Base-by-base conservation (phyloP, 1,140 invertebrate genomes). In the Halictus rubicundus region DNA sequence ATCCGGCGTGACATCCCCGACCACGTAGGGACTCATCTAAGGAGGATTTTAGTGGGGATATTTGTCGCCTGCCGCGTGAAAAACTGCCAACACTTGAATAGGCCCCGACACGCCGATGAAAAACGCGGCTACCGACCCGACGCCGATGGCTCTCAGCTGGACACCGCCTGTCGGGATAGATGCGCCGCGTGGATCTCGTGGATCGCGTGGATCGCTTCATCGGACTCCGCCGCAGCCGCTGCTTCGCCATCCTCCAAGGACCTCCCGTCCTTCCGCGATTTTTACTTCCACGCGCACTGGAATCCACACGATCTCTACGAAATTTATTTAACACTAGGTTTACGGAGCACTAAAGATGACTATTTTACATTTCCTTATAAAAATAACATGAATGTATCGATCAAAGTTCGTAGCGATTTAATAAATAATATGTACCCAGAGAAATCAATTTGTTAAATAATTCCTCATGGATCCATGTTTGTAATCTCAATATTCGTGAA, bases 31-130 rank as follows among this genome's bases (percentile, higher is more conserved):
- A 89, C 86, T 90, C 89, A 83, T 88, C 85, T 78, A 86, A 83
- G 81, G 84, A 71, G 86, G 82, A 87, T 89, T 90, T 88, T 86
- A 89, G 89, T 89, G 89, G 89, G 89, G 83, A 86, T 86, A 86
- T 86, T 90, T 89, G 88, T 88, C 82, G 88, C 81, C 85, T 68
- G 83, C 63, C 80, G 89, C 80, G 87, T 88, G 88, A 90, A 90
- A 90, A 90, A 90, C 89, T 86, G 81, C 87, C 85, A 85, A 89
- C 89, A 90, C 89, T 90, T 90, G 88, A 90, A 90, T 89, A 86
- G 87, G 78, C 66, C 75, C 81, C 80, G 85, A 81, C 84, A 86
- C 82, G 70, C 77, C 80, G 68, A 88, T 88, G 89, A 90, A 89
- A 90, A 89, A 90, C 88, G 78, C 79, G 89, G 78, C 87, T 89